These are phyloP conservation scores for Poecilia velifera DNA, from an alignment of 2,797 vertebrate species.

Conservation along the genomic window DNA sequence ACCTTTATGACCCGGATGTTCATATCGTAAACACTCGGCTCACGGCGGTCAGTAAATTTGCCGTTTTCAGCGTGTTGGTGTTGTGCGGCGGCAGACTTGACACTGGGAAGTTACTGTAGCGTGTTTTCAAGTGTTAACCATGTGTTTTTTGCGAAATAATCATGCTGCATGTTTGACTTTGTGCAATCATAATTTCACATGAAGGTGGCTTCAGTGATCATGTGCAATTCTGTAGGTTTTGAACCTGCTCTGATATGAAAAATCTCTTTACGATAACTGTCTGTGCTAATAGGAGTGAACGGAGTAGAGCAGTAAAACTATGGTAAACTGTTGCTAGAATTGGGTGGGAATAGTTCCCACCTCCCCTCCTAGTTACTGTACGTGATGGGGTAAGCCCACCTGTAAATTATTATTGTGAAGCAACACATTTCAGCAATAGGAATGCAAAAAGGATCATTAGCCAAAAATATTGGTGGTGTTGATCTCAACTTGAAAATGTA, in stretches of 20 bases:
- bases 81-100: conserved; percentile 3
- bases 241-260: conserved; percentile 22
- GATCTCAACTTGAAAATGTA: conserved; percentile 14
- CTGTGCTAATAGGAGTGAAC: conserved; percentile 12
- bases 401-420: conserved; percentile 8
- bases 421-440: conserved; percentile 9
- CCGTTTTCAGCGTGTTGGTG: neutral
- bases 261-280: neutral
- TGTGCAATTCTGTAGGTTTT: conserved; percentile 45
- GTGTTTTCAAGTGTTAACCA: conserved; percentile 29
- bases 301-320: neutral
- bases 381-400: neutral
- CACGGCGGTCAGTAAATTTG: conserved; percentile 8
- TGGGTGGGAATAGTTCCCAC: neutral
- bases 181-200: conserved; percentile 36
- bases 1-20: conserved; percentile 9
- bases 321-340: conserved; percentile 4
- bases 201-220: conserved; percentile 29
- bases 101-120: neutral
- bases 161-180: conserved; percentile 24
- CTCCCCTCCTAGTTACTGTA: neutral
- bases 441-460: conserved; percentile 8
- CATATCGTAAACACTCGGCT: conserved; percentile 3
- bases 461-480: conserved; percentile 20
- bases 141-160: conserved; percentile 21